Conservation (phyloP, 2,888 invertebrate genomes). For the Andricus quercusramuli region DNA sequence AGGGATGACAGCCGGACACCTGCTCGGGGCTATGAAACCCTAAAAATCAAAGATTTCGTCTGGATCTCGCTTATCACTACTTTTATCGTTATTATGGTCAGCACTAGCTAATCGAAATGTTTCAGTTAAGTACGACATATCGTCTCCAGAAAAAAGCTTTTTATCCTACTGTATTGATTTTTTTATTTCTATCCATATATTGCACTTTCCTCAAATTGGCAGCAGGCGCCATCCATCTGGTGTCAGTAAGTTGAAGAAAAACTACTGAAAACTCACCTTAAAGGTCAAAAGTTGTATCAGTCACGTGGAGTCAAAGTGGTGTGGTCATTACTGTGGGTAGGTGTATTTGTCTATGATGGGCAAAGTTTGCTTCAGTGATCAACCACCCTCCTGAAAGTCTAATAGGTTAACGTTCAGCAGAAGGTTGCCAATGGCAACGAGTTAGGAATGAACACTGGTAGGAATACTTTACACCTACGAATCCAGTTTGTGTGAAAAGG, state of each 20-base stretch:
- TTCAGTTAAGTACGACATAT: too few relatives aligned
- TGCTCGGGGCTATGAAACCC: too few relatives aligned
- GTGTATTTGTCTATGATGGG: constrained; percentile 68
- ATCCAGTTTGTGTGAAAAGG: constrained; percentile 51
- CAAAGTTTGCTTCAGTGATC: constrained; percentile 71
- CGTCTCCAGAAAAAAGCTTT: too few relatives aligned
- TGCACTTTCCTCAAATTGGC: too few relatives aligned
- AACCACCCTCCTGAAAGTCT: constrained; percentile 68
- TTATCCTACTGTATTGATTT: too few relatives aligned
- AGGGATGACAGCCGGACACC: too few relatives aligned
- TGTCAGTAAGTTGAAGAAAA: not conserved
- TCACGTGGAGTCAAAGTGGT: constrained; percentile 58
- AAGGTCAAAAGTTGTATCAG: not conserved
- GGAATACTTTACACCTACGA: constrained; percentile 58
- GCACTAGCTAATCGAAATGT: too few relatives aligned
- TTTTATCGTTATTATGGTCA: too few relatives aligned
- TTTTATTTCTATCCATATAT: too few relatives aligned
- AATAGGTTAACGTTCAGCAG: constrained; percentile 59
- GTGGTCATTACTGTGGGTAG: constrained; percentile 47
- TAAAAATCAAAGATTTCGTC: too few relatives aligned
- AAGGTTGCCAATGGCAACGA: constrained; percentile 67
- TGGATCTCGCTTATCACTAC: too few relatives aligned
- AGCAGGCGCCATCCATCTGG: too few relatives aligned
- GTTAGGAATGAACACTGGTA: constrained; percentile 56
- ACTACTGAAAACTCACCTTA: not conserved